A percentile compares a stretch with the other conserved stretches of the same genome.
phyloP scores from a whole-genome alignment of 2,888 invertebrate genomes.

The Plagodis dolabraria region DNA sequence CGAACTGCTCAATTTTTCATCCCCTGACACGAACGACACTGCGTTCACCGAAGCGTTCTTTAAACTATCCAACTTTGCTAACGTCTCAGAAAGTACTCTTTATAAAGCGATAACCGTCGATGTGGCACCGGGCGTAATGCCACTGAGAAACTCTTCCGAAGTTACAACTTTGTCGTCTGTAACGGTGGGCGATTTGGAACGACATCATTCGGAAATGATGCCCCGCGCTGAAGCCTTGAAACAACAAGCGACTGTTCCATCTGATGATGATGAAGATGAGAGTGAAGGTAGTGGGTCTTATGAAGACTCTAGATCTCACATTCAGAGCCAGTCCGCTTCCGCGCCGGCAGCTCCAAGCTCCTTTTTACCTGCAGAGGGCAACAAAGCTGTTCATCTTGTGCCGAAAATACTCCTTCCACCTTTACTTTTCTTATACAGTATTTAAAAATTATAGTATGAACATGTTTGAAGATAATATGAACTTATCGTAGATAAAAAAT shows the following conservation, averaged over 20 bases:
- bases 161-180: conserved; percentile 37
- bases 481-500: conserved; percentile 25
- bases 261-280: conserved; percentile 78
- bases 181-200: conserved; percentile 34
- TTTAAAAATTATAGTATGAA: conserved; percentile 39
- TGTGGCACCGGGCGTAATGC: conserved; percentile 26
- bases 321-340: conserved; percentile 55
- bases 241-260: conserved; percentile 67
- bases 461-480: conserved; percentile 26
- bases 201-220: conserved; percentile 38
- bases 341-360: conserved; percentile 76
- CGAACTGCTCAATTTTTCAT: conserved; percentile 62
- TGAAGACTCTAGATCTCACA: conserved; percentile 58
- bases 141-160: conserved; percentile 40
- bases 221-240: conserved; percentile 70
- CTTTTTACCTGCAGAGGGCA: conserved; percentile 66
- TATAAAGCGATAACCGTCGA: conserved; percentile 56
- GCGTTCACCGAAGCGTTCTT: conserved; percentile 55
- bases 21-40: conserved; percentile 45
- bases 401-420: conserved; percentile 27
- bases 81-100: conserved; percentile 51
- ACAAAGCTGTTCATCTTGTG: conserved; percentile 46
- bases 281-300: conserved; percentile 72
- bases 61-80: conserved; percentile 55
- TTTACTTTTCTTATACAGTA: conserved; percentile 39